These are phyloP conservation scores for Sminthopsis crassicaudata DNA, from an alignment of 2,113 vertebrate genomes.

Conservation along the genomic window DNA sequence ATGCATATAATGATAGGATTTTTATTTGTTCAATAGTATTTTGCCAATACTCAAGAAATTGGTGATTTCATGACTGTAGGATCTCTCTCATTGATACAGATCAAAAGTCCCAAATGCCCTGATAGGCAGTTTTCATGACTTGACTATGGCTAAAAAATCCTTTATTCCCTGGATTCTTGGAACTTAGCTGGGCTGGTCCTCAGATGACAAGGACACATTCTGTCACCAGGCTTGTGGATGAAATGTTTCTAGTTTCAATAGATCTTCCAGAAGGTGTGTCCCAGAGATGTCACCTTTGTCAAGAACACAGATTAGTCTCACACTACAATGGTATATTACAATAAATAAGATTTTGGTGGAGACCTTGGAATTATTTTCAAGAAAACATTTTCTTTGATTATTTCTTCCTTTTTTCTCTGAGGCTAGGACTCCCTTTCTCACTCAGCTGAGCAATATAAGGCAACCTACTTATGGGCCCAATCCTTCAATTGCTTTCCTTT, in stretches of 20 bases:
- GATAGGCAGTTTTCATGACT: background rate
- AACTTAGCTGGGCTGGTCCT: background rate
- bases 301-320: background rate
- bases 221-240: background rate
- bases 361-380: background rate
- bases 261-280: background rate
- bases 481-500: background rate
- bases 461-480: background rate
- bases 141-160: background rate
- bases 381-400: background rate
- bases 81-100: background rate
- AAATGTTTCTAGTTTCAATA: background rate
- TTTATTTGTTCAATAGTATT: slow-evolving; percentile 35
- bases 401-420: background rate
- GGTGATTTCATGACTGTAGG: background rate
- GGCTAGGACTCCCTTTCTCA: background rate
- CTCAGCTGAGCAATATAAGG: background rate
- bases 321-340: background rate
- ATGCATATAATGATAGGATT: background rate
- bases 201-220: background rate
- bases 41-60: background rate
- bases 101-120: background rate
- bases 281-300: background rate
- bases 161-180: background rate
- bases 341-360: background rate